phyloP scores from a whole-genome alignment of 2,888 invertebrate species.

The Atrina japonica region DNA sequence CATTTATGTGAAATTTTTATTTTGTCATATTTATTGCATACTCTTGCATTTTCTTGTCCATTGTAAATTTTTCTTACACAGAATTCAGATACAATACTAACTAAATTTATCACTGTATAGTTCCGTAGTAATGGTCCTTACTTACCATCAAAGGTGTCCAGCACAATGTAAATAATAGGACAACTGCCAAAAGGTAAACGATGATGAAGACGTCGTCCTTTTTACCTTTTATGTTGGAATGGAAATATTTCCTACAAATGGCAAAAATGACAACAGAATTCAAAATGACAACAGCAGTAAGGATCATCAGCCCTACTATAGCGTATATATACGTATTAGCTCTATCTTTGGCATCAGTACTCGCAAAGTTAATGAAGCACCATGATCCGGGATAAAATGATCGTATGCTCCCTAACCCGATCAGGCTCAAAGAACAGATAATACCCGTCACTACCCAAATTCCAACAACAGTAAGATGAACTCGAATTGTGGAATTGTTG shows the following conservation, averaged over 20 bases:
- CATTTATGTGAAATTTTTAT: too few relatives aligned
- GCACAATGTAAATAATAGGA: neutral
- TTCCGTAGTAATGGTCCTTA: too few relatives aligned
- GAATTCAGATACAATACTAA: too few relatives aligned
- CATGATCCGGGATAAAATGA: slow-evolving; percentile 23
- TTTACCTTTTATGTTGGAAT: slow-evolving; percentile 2
- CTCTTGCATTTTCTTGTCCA: too few relatives aligned
- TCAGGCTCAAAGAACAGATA: slow-evolving; percentile 2
- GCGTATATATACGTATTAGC: slow-evolving; percentile 3
- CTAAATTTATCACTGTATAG: too few relatives aligned
- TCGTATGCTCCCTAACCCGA: neutral
- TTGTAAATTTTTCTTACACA: too few relatives aligned
- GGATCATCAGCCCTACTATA: slow-evolving; percentile 1
- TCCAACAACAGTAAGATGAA: neutral
- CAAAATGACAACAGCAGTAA: neutral
- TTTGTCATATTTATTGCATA: too few relatives aligned
- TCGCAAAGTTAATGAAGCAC: slow-evolving; percentile 14
- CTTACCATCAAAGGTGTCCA: slow-evolving; percentile 17
- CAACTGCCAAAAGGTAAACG: slow-evolving; percentile 7
- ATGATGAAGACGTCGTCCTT: slow-evolving; percentile 10
- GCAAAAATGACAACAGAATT: neutral
- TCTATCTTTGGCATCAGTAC: neutral
- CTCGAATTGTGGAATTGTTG: neutral
- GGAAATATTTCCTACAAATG: neutral
- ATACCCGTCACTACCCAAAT: slow-evolving; percentile 22